Evolutionary conservation across 2,113 vertebrate species (phyloP).

Genomic region (Melanostigma gelatinosum): DNA sequence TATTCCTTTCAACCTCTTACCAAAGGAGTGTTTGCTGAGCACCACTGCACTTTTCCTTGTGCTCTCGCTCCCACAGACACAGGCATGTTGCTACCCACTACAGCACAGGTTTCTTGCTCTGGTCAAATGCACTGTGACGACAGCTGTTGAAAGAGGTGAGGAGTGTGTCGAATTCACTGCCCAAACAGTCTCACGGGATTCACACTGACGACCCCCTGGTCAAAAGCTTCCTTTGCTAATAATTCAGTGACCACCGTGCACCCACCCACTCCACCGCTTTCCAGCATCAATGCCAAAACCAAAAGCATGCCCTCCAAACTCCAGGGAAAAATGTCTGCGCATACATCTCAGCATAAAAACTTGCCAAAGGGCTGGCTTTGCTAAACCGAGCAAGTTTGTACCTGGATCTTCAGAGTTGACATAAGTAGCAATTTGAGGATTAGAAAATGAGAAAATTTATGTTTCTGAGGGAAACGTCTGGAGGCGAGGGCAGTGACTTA

Average conservation of each 20-base stretch:
- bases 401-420: constrained; percentile 53
- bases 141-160: background rate
- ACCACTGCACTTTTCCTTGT: constrained; percentile 58
- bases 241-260: background rate
- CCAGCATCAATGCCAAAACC: background rate
- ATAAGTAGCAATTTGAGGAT: constrained; percentile 69
- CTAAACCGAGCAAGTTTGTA: constrained; percentile 61
- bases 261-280: constrained; percentile 4
- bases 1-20: constrained; percentile 70
- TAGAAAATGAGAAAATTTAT: constrained; percentile 61
- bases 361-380: constrained; percentile 47
- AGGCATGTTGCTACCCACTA: constrained; percentile 8
- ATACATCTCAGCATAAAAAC: constrained; percentile 20
- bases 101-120: background rate
- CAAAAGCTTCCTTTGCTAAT: constrained; percentile 15
- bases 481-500: constrained; percentile 52
- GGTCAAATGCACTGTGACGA: constrained; percentile 1
- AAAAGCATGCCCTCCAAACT: constrained; percentile 19
- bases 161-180: background rate
- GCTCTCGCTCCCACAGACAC: constrained; percentile 23
- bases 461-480: constrained; percentile 57
- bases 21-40: constrained; percentile 51
- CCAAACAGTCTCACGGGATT: constrained; percentile 6
- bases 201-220: background rate
- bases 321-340: constrained; percentile 15